Evolutionary conservation across 2,113 vertebrate species (phyloP).

Genomic region (Recurvirostra avosetta): DNA sequence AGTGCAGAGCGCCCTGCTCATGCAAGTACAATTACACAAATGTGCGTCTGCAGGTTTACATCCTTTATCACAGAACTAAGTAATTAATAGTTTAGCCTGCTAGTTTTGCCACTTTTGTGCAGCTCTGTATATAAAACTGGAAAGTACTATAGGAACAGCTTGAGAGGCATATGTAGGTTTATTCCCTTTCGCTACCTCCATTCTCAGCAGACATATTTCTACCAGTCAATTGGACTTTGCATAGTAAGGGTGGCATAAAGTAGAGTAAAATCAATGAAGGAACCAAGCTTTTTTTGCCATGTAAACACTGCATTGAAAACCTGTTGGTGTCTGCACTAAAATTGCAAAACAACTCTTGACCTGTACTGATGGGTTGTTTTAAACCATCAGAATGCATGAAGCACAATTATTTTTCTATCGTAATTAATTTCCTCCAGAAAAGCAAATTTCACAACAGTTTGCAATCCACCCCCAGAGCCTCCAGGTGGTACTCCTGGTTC

Average conservation of each 20-base stretch:
- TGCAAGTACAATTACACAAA: not conserved
- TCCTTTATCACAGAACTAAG: not conserved
- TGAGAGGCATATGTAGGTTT: constrained; percentile 37
- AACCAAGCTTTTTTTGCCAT: not conserved
- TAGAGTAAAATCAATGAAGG: not conserved
- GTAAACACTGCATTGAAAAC: not conserved
- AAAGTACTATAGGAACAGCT: constrained; percentile 10
- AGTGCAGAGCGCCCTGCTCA: not conserved
- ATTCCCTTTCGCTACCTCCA: not conserved
- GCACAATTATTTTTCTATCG: not conserved
- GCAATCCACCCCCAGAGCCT: not conserved
- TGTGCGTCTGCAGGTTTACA: not conserved
- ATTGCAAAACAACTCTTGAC: not conserved
- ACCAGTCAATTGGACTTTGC: not conserved
- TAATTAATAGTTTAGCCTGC: not conserved
- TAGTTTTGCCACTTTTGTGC: not conserved
- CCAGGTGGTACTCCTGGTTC: not conserved
- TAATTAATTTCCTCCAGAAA: not conserved
- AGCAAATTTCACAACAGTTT: not conserved
- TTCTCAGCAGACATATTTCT: constrained; percentile 5
- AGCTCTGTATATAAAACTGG: not conserved
- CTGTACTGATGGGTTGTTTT: not conserved
- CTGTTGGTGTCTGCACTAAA: fast-evolving
- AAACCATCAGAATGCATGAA: not conserved
- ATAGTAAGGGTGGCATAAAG: not conserved